Evolutionary conservation across 2,113 vertebrate genomes (phyloP), one percentile per base, ranked within the genome.

Genomic region (Columba livia): DNA sequence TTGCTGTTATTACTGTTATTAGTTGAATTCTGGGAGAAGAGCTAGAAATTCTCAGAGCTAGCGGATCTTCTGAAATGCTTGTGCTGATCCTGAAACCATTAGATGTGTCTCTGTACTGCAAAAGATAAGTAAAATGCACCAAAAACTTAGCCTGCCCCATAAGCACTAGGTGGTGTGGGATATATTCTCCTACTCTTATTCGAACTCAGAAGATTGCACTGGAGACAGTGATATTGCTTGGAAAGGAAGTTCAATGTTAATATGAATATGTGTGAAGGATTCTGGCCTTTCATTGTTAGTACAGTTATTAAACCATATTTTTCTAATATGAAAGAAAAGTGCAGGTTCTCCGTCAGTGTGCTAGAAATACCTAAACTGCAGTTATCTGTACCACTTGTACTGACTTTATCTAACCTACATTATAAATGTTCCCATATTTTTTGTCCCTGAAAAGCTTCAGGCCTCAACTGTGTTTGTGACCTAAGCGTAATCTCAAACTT

Each of bases 401-500:
- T 97, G 95, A 95, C 81, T 97, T 96, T 97, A 96, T 97, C 96
- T 97, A 97, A 95, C 94, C 95, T 93, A 87, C 71, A 69, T 95
- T 97, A 91, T 92, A 77, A 93, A 95, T 36, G 44, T 96, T 96
- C 79, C 85, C 36, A 28, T 93, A 91, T 85, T 64, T 87, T 95
- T 93, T 92, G 95, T 96, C 94, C 85, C 94, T 84, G 95, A 96
- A 97, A 96, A 97, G 71, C 96, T 97, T 91, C 93, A 97, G 97
- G 96, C 95, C 91, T 96, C 94, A 77, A 89, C 79, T 91, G 29
- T 93, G 89, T 93, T 97, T 97, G 95, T 96, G 96, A 97, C 96
- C 92, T 97, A 96, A 90, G 75, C 31, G 40, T 94, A 97, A 96
- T 96, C 86, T 94, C 96, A 95, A 97, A 95, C 93, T 96, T 96